Conservation (phyloP, 2,113 vertebrate genomes). For the Nettapus auritus region DNA sequence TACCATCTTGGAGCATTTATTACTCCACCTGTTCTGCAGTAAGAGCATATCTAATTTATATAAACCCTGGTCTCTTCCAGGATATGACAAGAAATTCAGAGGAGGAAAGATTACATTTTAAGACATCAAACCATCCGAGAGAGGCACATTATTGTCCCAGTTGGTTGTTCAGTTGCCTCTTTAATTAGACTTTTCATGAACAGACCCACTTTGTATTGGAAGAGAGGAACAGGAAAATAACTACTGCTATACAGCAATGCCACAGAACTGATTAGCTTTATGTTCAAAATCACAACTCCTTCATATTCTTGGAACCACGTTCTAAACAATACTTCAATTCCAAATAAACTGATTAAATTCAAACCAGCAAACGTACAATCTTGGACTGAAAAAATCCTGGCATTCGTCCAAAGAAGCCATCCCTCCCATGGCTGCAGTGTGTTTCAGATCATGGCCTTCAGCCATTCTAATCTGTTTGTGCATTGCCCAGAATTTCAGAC, state of each 20-base stretch:
- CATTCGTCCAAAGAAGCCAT: not conserved
- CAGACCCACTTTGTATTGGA: rapidly evolving
- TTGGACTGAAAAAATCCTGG: not conserved
- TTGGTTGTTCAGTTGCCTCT: not conserved
- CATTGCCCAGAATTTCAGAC: not conserved
- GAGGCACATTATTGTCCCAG: rapidly evolving
- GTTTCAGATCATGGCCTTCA: rapidly evolving
- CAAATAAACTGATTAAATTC: not conserved
- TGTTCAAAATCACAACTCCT: not conserved
- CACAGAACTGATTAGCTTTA: not conserved
- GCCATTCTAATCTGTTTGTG: not conserved
- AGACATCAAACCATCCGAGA: not conserved
- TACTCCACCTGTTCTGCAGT: not conserved
- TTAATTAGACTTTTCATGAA: not conserved
- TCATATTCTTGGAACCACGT: not conserved
- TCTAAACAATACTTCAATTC: not conserved
- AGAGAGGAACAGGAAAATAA: not conserved
- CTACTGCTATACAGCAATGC: not conserved
- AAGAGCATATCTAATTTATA: not conserved
- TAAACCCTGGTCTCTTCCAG: not conserved
- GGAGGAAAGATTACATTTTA: not conserved
- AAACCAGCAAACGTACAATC: not conserved
- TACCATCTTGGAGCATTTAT: not conserved
- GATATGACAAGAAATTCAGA: not conserved
- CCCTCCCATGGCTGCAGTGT: not conserved